Percentiles rank a stretch among this genome's conserved stretches.
These are phyloP conservation scores for Hydriomena furcata DNA, from an alignment of 2,888 invertebrate species.

Conservation along the genomic window DNA sequence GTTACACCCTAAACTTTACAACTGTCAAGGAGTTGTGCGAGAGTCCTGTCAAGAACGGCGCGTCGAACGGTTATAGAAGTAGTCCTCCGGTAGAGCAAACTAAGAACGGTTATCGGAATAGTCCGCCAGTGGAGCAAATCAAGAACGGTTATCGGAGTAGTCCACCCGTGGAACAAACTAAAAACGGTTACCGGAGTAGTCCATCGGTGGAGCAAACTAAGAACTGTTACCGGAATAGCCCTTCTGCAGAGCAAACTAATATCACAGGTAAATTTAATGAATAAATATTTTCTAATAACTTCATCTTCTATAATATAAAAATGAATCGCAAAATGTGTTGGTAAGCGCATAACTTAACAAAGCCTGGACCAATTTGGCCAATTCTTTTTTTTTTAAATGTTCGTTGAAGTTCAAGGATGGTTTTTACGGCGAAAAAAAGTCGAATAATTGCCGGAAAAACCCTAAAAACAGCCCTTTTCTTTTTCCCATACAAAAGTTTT, in stretches of 20 bases:
- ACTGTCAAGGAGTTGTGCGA: constrained; percentile 78
- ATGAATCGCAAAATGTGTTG: no score
- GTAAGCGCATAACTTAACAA: no score
- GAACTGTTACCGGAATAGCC: constrained; percentile 15
- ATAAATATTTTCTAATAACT: no score
- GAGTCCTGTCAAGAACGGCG: constrained; percentile 70
- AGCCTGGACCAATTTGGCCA: no score
- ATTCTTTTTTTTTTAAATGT: no score
- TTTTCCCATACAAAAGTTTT: no score
- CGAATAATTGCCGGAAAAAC: no score
- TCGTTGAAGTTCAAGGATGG: no score
- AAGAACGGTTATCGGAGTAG: constrained; percentile 24
- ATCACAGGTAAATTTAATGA: constrained; percentile 68
- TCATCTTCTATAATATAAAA: no score
- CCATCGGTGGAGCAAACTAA: constrained; percentile 2
- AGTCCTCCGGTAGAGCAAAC: constrained; percentile 78
- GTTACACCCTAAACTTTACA: constrained; percentile 77
- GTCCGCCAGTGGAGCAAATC: constrained; percentile 76
- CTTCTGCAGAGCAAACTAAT: constrained; percentile 34
- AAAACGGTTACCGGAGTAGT: constrained; percentile 10
- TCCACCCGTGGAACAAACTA: constrained; percentile 11
- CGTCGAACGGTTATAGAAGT: constrained; percentile 72
- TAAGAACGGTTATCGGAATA: constrained; percentile 73
- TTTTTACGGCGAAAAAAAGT: no score
- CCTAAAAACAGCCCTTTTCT: no score